Base-by-base conservation (phyloP, 2,113 vertebrate species). In the Mesitornis unicolor region DNA sequence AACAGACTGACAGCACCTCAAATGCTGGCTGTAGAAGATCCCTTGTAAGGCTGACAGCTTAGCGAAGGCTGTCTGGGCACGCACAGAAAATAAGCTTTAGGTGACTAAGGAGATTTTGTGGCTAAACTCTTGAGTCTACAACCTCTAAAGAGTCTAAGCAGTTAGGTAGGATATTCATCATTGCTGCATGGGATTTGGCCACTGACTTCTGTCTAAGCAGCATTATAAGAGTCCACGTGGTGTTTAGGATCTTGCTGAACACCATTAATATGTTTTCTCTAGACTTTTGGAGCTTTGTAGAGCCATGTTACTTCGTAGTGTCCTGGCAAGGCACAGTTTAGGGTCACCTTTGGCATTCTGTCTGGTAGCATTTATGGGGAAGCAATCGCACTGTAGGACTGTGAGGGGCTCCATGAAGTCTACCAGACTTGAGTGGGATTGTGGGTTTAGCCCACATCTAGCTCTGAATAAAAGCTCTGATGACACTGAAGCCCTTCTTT, bases 51-150 rank as follows among this genome's bases (percentile, higher is more conserved):
- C 89, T 81, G 73, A 77, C 76, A 89, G 89, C 86, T 90, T 74
- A 75, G 56, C 29, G 53, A 53, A 79, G 84, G 75, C 85, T 90
- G 69, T 51, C 57, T 94, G 83, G 69, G 73, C 76, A 56, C 21
- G 64, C 51, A 71, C 18, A 84, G 91, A 80, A 95, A 93, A 92
- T 51, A 67, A 92, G 84, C 76, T 95, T 95, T 95, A 80, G 71
- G 36, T 65, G 82, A 94, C 74, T 91, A 76, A 96, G 90, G 78
- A 64, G 94, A 80, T 95, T 96, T 90, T 50, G 14, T 78, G 80
- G 68, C 81, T 95, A 43, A 88, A 77, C 64, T 76, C 88, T n/a
- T 14, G 67, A 85, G 67, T 53, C 84, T 95, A 47, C 40, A 81
- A 1, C 43, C 76, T 67, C 80, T 64, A 13, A 81, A 63, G 51